Conservation (phyloP, 2,797 vertebrate genomes). For the Enteromius mattozi region DNA sequence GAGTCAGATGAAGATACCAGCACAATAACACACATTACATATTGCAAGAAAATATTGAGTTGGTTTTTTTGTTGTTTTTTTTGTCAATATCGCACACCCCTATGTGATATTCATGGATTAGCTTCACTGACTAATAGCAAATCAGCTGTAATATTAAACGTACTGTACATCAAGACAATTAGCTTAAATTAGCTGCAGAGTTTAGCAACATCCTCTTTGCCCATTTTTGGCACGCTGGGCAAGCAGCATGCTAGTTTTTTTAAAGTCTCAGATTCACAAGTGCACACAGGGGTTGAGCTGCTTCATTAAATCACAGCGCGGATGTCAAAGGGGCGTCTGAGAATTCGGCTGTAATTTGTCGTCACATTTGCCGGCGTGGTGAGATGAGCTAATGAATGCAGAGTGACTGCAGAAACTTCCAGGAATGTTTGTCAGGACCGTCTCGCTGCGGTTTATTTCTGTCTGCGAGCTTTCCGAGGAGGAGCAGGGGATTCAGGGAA, state of each 20-base stretch:
- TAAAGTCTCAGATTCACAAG: background rate
- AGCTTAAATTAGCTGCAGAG: background rate
- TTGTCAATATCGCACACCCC: too few relatives aligned
- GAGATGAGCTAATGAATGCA: background rate
- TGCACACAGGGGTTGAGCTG: background rate
- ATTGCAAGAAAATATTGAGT: too few relatives aligned
- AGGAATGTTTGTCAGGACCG: constrained; percentile 7
- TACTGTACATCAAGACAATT: too few relatives aligned
- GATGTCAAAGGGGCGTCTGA: constrained; percentile 7
- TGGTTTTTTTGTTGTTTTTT: too few relatives aligned
- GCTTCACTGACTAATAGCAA: background rate
- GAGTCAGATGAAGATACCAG: too few relatives aligned
- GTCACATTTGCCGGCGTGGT: background rate
- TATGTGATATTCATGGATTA: background rate
- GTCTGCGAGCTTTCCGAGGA: background rate
- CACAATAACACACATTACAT: too few relatives aligned
- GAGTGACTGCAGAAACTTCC: background rate
- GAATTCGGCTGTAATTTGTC: constrained; percentile 8
- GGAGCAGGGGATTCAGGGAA: constrained; percentile 1
- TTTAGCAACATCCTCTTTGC: background rate
- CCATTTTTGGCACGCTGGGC: background rate
- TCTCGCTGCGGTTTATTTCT: background rate
- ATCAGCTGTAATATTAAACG: background rate
- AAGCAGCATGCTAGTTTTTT: background rate
- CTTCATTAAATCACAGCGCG: background rate